These are phyloP conservation scores for Drosophila micromelanica DNA, from an alignment of 1,140 invertebrate species.

Conservation along the genomic window DNA sequence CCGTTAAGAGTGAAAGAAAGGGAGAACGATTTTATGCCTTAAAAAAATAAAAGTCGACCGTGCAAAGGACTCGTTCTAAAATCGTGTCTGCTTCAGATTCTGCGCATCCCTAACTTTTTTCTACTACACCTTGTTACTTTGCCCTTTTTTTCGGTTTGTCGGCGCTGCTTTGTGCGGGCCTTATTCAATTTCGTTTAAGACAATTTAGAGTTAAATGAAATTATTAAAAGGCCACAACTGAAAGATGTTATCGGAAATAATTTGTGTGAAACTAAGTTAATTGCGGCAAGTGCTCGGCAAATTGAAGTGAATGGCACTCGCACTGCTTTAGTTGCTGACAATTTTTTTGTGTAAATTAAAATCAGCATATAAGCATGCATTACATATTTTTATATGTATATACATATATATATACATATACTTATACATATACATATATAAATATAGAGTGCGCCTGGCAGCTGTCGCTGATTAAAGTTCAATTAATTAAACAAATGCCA, in stretches of 20 bases:
- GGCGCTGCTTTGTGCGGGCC: constrained; percentile 17
- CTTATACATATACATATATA: too few relatives aligned
- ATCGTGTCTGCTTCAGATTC: background rate
- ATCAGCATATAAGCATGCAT: background rate
- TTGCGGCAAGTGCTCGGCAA: constrained; percentile 10
- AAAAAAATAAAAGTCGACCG: too few relatives aligned
- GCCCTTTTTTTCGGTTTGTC: background rate
- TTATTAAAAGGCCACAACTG: constrained; percentile 63
- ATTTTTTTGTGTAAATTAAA: background rate
- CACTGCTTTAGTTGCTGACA: background rate
- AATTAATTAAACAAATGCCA: constrained; percentile 79
- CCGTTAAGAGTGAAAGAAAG: too few relatives aligned
- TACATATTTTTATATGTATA: too few relatives aligned
- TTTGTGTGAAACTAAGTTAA: constrained; percentile 59
- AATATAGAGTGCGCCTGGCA: constrained; percentile 26
- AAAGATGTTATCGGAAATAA: constrained; percentile 71
- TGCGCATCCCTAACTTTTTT: constrained; percentile 4
- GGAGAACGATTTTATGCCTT: too few relatives aligned
- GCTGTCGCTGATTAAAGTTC: constrained; percentile 74
- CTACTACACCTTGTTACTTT: background rate
- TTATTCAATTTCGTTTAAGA: constrained; percentile 74
- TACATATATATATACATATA: too few relatives aligned
- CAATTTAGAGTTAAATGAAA: constrained; percentile 70
- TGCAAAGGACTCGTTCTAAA: background rate
- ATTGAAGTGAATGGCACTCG: constrained; percentile 13